A percentile compares a stretch with the other conserved stretches of the same genome.
Evolutionary conservation across 2,797 vertebrate genomes (phyloP).

Genomic region (Diglossa cyanea): DNA sequence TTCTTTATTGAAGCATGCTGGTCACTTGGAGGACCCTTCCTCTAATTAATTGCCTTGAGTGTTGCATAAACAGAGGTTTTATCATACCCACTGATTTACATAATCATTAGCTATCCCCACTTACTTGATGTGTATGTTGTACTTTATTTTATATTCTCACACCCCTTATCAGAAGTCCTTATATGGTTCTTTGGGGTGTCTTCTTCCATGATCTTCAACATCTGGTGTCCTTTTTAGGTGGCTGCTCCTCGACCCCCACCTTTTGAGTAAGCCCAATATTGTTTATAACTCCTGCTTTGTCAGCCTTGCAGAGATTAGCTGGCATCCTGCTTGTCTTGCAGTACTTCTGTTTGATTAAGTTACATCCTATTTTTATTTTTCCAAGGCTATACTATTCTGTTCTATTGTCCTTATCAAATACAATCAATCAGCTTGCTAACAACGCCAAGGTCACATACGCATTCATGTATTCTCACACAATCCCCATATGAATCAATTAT

Average conservation of each 20-base stretch:
- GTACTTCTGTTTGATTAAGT: not conserved
- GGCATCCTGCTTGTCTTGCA: not conserved
- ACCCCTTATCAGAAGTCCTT: not conserved
- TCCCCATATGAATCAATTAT: not conserved
- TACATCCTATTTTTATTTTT: not conserved
- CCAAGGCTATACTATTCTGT: not conserved
- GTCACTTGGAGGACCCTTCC: not conserved
- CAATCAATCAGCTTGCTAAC: not conserved
- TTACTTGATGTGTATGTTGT: not conserved
- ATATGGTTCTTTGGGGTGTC: not conserved
- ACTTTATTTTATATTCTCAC: not conserved
- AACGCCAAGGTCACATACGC: rapidly evolving
- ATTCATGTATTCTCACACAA: not conserved
- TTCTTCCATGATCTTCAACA: not conserved
- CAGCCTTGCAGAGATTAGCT: not conserved
- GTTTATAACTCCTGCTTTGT: not conserved
- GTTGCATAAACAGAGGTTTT: not conserved
- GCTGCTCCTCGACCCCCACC: rapidly evolving
- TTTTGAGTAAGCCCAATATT: not conserved
- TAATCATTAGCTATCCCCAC: rapidly evolving
- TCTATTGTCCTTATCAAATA: not conserved
- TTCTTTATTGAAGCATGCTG: not conserved
- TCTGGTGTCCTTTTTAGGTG: not conserved
- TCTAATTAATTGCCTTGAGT: not conserved
- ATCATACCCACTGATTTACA: not conserved